A percentile compares a stretch with the other conserved stretches of the same genome.
Evolutionary conservation across 2,888 invertebrate genomes (phyloP).

Genomic region (Acronicta leporina): DNA sequence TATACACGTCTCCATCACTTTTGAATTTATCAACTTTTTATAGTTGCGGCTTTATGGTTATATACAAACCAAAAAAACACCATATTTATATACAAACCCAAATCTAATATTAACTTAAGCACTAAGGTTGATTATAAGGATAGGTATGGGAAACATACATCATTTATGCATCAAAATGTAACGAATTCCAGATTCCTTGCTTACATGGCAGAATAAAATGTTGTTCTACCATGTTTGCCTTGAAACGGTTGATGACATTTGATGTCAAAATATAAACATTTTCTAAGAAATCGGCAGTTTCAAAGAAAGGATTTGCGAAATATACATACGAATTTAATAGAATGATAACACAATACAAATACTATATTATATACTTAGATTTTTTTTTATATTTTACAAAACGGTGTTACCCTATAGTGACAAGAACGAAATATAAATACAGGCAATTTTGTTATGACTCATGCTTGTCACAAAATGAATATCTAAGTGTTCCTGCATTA

Average conservation of each 20-base stretch:
- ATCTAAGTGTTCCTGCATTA: slow-evolving; percentile 26
- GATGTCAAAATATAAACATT: not conserved
- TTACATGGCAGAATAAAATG: too few species aligned
- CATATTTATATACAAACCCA: slow-evolving; percentile 65
- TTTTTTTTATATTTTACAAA: slow-evolving; percentile 15
- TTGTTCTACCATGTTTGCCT: too few species aligned
- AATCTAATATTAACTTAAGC: slow-evolving; percentile 52
- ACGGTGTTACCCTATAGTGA: slow-evolving; percentile 17
- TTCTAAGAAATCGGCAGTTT: not conserved
- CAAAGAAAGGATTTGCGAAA: not conserved
- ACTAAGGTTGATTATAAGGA: slow-evolving; percentile 43
- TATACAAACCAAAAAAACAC: slow-evolving; percentile 57
- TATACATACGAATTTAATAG: slow-evolving; percentile 17
- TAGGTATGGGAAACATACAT: slow-evolving; percentile 29
- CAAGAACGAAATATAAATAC: slow-evolving; percentile 26
- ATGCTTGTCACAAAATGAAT: slow-evolving; percentile 32
- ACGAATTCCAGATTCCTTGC: too few species aligned
- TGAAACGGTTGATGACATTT: not conserved
- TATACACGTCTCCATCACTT: slow-evolving; percentile 69
- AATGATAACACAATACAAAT: slow-evolving; percentile 41
- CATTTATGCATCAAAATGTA: slow-evolving; percentile 28
- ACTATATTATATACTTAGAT: slow-evolving; percentile 26
- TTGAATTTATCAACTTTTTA: slow-evolving; percentile 56
- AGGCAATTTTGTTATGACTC: slow-evolving; percentile 20
- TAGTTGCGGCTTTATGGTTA: slow-evolving; percentile 51